These are phyloP conservation scores for Todus mexicanus DNA, from an alignment of 2,797 vertebrate genomes.

Conservation along the genomic window DNA sequence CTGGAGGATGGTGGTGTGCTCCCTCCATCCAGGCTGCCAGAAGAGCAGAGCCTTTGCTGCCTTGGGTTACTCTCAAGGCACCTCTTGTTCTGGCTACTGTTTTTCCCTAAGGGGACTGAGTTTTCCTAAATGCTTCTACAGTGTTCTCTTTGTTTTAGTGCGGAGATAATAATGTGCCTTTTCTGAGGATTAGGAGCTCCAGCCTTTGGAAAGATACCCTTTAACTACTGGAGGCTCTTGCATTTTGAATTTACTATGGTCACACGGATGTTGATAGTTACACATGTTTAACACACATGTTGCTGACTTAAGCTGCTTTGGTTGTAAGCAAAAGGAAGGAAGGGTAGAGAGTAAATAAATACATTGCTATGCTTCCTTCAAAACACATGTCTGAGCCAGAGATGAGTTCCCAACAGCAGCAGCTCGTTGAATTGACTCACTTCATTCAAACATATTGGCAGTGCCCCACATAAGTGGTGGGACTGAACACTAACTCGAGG, in stretches of 20 bases:
- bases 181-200: neutral
- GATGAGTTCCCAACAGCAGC: neutral
- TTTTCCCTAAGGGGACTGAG: neutral
- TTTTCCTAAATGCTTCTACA: neutral
- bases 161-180: neutral
- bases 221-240: neutral
- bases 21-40: fast-evolving
- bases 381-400: neutral
- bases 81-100: neutral
- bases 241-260: fast-evolving
- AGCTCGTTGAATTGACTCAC: neutral
- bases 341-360: neutral
- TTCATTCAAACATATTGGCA: neutral
- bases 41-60: neutral
- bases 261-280: neutral
- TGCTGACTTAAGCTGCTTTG: neutral
- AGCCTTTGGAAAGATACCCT: neutral
- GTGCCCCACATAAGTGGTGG: neutral
- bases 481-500: neutral
- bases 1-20: neutral
- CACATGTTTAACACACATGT: neutral
- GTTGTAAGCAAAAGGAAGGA: neutral
- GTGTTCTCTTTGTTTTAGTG: neutral
- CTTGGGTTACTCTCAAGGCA: fast-evolving
- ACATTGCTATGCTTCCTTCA: neutral